Evolutionary conservation across 2,888 invertebrate genomes (phyloP), one percentile per base, ranked within the genome.

Genomic region (Clusia tigrina): DNA sequence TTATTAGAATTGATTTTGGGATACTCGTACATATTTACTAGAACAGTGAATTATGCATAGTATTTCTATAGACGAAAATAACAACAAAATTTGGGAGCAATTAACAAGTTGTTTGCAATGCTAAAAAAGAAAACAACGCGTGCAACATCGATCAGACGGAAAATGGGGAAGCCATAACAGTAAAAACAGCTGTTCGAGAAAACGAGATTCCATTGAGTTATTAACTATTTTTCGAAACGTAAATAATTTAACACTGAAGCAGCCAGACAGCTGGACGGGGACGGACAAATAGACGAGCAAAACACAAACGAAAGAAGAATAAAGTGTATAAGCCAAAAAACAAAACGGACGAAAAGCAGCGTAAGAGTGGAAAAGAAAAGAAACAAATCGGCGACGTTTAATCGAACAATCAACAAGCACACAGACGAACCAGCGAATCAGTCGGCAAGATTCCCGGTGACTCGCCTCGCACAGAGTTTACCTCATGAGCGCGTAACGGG

Each of bases 221-320:
- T 58, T 61, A n/a, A 55, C 65, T 52, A 59, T 58, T 59, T 58
- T 58, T 62, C 56, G 37, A 52, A 48, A 63, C 54, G 25, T n/a
- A n/a, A n/a, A n/a, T n/a, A n/a, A n/a, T n/a, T 59, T 53, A 51
- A 23, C 54, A 18, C 51, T 55, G 26, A 23, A 52, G 24, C 61
- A 20, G 38, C 37, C 37, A 54, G 52, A n/a, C 54, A 48, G 54
- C n/a, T n/a, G n/a, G n/a, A n/a, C n/a, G n/a, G n/a, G n/a, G n/a
- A 54, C 15, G 22, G 46, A 1, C 52, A 42, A 56, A 52, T 58
- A 56, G 22, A 32, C 48, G 58, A 66, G 54, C 32, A 58, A 63
- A 61, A 32, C 60, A 54, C 22, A 54, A 25, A 59, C 55, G 32
- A 32, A 32, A 9, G 32, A 6, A 32, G 6, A 22, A 48, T 22